Evolutionary conservation across 2,888 invertebrate genomes (phyloP), one percentile per base, ranked within the genome.

Genomic region (Blastobasis lacticolella): DNA sequence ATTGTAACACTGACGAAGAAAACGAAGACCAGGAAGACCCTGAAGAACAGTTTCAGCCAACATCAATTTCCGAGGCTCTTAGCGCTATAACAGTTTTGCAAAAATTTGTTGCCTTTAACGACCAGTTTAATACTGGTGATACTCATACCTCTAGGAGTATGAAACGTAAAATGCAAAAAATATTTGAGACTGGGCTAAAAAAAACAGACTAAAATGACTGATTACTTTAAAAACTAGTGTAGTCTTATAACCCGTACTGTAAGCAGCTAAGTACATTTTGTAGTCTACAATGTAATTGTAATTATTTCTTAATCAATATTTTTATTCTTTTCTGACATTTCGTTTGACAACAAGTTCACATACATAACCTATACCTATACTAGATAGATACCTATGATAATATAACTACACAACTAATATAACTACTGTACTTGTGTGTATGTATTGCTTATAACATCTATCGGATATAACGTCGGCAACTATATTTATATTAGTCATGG

Each of bases 101-200:
- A 58, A 58, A 58, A 55, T 52, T 52, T 52, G 45, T 59, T 52
- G 42, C 51, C 45, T 53, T 50, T 53, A 53, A 56, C 46, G 54
- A 56, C n/a, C 52, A 58, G 46, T 58, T 58, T 50, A 10, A 53
- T 52, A 53, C 37, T 57, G 51, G 50, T 57, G 56, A 55, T 55
- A 59, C 55, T 55, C 58, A 50, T 56, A 58, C 54, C 58, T 58
- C 60, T 52, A 58, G 50, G 53, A 54, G 55, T 53, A 56, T 60
- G 54, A 59, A 60, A 56, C 58, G 49, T 53, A 57, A 54, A 58
- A 55, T 60, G 48, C 58, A 57, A 57, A 57, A 23, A 40, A 50
- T 53, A 52, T 56, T 48, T 55, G 52, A 56, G 50, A 50, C 46
- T 53, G 51, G 48, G 49, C 47, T 49, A 53, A 53, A 54, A 53